A percentile compares a stretch with the other conserved stretches of the same genome.
Conservation (phyloP, 1,140 invertebrate genomes). For the Bombus haemorrhoidalis region DNA sequence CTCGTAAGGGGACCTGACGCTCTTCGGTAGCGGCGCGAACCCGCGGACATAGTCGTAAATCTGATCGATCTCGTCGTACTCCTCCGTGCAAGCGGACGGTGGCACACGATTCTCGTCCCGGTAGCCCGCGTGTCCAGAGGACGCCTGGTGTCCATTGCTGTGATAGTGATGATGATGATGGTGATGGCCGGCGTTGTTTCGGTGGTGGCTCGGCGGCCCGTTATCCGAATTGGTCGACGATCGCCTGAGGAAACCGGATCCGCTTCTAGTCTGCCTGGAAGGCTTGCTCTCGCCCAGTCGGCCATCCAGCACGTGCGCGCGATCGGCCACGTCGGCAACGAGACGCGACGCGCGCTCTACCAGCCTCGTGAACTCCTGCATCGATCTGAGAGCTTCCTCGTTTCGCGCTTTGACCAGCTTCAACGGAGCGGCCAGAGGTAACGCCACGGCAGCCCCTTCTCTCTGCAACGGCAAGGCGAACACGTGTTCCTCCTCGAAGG, state of each 20-base stretch:
- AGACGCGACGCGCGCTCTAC: conserved; percentile 91
- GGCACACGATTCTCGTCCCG: conserved; percentile 82
- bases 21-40: conserved; percentile 93
- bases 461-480: conserved; percentile 93
- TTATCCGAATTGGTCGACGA: conserved; percentile 88
- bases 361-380: conserved; percentile 91
- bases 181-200: conserved; percentile 68
- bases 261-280: conserved; percentile 78
- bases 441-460: conserved; percentile 89
- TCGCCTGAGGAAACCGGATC: conserved; percentile 82
- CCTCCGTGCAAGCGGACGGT: conserved; percentile 85
- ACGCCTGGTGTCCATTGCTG: conserved; percentile 64
- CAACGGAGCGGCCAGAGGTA: conserved; percentile 92
- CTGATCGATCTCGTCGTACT: conserved; percentile 98
- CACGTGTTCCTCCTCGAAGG: conserved; percentile 91
- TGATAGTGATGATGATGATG: conserved; percentile 74
- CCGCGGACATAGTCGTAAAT: conserved; percentile 98
- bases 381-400: conserved; percentile 89
- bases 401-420: conserved; percentile 93
- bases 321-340: conserved; percentile 91
- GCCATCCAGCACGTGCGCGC: conserved; percentile 89
- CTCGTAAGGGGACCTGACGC: conserved; percentile 87
- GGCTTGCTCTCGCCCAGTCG: conserved; percentile 87
- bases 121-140: conserved; percentile 72
- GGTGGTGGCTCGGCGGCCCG: conserved; percentile 79